Base-by-base conservation (phyloP, 2,888 invertebrate species). In the Seira ritae region DNA sequence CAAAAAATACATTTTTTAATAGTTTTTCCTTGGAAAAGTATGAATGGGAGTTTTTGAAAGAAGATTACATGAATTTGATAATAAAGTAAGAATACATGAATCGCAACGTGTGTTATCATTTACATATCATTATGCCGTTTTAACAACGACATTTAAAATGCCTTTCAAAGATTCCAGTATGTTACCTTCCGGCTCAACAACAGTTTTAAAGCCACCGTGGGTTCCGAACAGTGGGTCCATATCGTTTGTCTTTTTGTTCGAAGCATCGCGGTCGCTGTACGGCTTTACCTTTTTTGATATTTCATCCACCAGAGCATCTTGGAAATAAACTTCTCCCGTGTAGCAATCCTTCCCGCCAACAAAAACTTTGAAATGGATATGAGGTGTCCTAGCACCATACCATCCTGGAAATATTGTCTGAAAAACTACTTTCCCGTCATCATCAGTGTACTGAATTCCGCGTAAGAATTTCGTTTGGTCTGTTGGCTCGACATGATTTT, bases 361-460 rank as follows among this genome's bases (percentile, higher is more conserved):
- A 42, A 77, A 74, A 12, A 87, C 74, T 67, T 82, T 87, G 65
- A 85, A 85, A 55, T 87, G 87, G 55, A 83, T 80, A 46, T 87
- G 87, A 12, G 85, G 78, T 0, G 85, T 82, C n/a, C 87, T 46
- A 0, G 22, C 37, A 0, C 79, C 79, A 55, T 87, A 87, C 84
- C 84, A 87, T 12, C 85, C 87, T 19, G 87, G 87, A 22, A 80
- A 85, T 68, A 87, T 77, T 4, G 87, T 87, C 31, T 71, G 69
- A 46, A 87, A 85, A 0, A 1, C 50, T 6, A 75, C 85, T 46
- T 70, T 74, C n/a, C 87, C 87, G 20, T 82, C 20, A 0, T 73
- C 66, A 17, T 85, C 75, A 1, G 87, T 87, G n/a, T 55, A 6
- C 55, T 87, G 87, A 67, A 87, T 83, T 15, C 87, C 87, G n/a